Evolutionary conservation across 2,797 vertebrate species (phyloP).

Genomic region (Spinibarbus caldwelli): DNA sequence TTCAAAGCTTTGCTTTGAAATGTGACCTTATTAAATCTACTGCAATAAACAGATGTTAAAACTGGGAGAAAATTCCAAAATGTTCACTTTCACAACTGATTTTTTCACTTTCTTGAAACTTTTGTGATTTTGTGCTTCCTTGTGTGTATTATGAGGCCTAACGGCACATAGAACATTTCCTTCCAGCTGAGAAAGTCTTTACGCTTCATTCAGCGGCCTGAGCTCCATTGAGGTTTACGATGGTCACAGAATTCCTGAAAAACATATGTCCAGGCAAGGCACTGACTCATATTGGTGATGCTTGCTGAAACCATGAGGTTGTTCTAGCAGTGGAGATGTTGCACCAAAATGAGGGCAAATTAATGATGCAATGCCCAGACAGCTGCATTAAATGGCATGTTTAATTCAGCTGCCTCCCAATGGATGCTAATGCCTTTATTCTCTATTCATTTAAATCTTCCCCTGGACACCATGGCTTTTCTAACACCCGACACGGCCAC

Average conservation of each 20-base stretch:
- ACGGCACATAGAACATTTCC: constrained; percentile 40
- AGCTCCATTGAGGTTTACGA: constrained; percentile 40
- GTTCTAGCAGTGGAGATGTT: constrained; percentile 4
- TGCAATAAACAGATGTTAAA: neutral
- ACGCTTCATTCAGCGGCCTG: constrained; percentile 42
- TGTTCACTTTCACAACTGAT: neutral
- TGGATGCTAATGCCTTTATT: constrained; percentile 50
- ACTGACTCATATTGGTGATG: constrained; percentile 15
- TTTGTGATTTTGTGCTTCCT: constrained; percentile 12
- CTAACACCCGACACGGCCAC: constrained; percentile 7
- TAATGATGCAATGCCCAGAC: constrained; percentile 29
- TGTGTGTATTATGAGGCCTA: constrained; percentile 25
- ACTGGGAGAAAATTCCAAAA: neutral
- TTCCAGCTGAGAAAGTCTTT: constrained; percentile 45
- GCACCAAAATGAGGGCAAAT: constrained; percentile 32
- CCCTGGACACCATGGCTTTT: constrained; percentile 21
- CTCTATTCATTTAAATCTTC: constrained; percentile 27
- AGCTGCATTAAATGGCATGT: constrained; percentile 22
- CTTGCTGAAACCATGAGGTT: constrained; percentile 14
- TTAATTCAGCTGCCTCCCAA: constrained; percentile 24
- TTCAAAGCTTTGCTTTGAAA: neutral
- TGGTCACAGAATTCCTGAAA: constrained; percentile 39
- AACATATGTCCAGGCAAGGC: constrained; percentile 12
- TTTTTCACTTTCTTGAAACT: neutral
- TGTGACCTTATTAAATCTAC: neutral